Evolutionary conservation across 2,113 vertebrate species (phyloP).

Genomic region (Empidonax traillii): DNA sequence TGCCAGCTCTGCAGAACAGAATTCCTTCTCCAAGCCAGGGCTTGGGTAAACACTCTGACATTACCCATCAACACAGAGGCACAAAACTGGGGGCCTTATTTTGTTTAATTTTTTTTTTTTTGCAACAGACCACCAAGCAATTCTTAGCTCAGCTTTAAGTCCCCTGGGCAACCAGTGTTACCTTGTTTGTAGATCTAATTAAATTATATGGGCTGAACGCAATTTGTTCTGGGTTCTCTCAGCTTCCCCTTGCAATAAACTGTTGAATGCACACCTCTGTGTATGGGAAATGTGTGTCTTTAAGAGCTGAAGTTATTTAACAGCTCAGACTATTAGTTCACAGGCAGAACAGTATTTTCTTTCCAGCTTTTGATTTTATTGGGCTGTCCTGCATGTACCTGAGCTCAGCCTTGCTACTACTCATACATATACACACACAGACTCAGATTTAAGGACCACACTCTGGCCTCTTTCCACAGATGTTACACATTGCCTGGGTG

Average conservation of each 20-base stretch:
- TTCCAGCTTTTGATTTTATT: slow-evolving; percentile 51
- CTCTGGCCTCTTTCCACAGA: not conserved
- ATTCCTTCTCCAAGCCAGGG: not conserved
- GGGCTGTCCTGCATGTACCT: not conserved
- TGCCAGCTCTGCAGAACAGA: rapidly evolving
- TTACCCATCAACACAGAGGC: not conserved
- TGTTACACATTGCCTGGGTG: not conserved
- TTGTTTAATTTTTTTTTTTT: not conserved
- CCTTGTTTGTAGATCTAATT: slow-evolving; percentile 72
- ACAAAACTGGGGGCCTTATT: not conserved
- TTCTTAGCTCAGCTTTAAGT: slow-evolving; percentile 40
- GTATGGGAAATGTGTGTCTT: slow-evolving; percentile 40
- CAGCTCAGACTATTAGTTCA: slow-evolving; percentile 65
- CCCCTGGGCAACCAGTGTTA: slow-evolving; percentile 70
- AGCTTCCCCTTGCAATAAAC: slow-evolving; percentile 65
- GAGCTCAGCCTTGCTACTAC: not conserved
- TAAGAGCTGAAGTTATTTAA: slow-evolving; percentile 62
- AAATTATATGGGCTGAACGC: slow-evolving; percentile 66
- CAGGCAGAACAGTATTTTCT: slow-evolving; percentile 41
- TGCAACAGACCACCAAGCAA: slow-evolving; percentile 53
- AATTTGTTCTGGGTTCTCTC: slow-evolving; percentile 70
- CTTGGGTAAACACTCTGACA: not conserved
- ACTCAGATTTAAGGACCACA: not conserved
- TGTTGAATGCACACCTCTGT: slow-evolving; percentile 62
- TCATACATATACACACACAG: rapidly evolving